Evolutionary conservation across 1,140 invertebrate species (phyloP).

Genomic region (Sinonovacula constricta): DNA sequence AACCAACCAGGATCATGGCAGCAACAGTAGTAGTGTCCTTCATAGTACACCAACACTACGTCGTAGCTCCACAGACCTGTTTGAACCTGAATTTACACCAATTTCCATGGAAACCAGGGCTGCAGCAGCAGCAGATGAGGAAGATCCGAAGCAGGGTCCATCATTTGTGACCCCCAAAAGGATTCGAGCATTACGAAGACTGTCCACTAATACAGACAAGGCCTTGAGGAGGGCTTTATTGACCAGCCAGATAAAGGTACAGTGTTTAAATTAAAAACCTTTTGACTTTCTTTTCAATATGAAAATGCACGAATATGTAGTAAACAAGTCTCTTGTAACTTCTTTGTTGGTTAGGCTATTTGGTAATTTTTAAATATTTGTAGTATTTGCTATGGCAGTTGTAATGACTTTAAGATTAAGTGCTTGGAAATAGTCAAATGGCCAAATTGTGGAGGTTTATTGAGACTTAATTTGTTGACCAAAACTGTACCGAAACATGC

Average conservation of each 20-base stretch:
- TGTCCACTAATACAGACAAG: constrained; percentile 63
- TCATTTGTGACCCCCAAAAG: constrained; percentile 59
- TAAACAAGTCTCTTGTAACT: too few species aligned
- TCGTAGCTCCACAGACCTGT: constrained; percentile 47
- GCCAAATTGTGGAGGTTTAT: too few species aligned
- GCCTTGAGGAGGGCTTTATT: constrained; percentile 50
- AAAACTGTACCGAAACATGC: too few species aligned
- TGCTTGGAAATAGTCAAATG: too few species aligned
- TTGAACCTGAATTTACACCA: constrained; percentile 60
- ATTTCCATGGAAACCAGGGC: constrained; percentile 30
- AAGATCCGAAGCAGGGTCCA: background rate
- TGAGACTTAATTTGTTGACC: too few species aligned
- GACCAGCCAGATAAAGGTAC: constrained; percentile 60
- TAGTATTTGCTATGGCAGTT: too few species aligned
- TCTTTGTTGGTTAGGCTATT: too few species aligned
- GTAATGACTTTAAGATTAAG: too few species aligned
- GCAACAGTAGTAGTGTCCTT: constrained; percentile 20
- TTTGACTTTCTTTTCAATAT: too few species aligned
- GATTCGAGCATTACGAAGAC: constrained; percentile 49
- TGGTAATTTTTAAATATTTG: too few species aligned
- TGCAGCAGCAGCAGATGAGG: background rate
- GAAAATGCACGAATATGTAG: too few species aligned
- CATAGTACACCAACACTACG: constrained; percentile 62
- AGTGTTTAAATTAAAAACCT: too few species aligned
- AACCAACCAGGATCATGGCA: background rate